A percentile compares a stretch with the other conserved stretches of the same genome.
Conservation (phyloP, 2,888 invertebrate species). For the Philonicus albiceps region DNA sequence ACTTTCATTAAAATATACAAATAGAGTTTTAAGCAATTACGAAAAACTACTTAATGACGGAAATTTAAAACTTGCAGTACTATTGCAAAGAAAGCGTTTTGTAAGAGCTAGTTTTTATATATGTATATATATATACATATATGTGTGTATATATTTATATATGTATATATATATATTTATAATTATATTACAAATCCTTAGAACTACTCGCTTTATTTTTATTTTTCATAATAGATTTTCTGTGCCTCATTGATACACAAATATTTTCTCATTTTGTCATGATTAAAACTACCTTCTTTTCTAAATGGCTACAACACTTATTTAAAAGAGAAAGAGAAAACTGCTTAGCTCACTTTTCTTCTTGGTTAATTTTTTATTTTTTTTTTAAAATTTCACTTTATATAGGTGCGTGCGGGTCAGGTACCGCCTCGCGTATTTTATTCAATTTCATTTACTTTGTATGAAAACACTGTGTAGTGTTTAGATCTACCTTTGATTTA, state of each 20-base stretch:
- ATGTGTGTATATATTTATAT: too few relatives aligned
- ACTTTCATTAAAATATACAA: not conserved
- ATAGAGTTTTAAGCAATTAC: not conserved
- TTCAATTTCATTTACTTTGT: not conserved
- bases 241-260: conserved; percentile 12
- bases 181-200: conserved; percentile 12
- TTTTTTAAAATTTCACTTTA: conserved; percentile 21
- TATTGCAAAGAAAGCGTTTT: conserved; percentile 12
- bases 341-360: not conserved
- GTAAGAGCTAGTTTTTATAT: conserved; percentile 9
- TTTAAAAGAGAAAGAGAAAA: conserved; percentile 36
- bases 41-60: not conserved
- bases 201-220: conserved; percentile 9
- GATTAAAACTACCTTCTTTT: conserved; percentile 13
- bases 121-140: not conserved
- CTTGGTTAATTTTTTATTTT: not conserved
- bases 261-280: conserved; percentile 21
- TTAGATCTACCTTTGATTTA: not conserved
- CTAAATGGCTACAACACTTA: conserved; percentile 32
- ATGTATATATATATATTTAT: not conserved
- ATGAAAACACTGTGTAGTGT: not conserved
- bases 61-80: conserved; percentile 1
- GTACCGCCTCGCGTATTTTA: not conserved
- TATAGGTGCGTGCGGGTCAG: not conserved
- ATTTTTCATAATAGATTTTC: conserved; percentile 21